Conservation (phyloP, 1,140 invertebrate species). For the Aleiodes sp. region DNA sequence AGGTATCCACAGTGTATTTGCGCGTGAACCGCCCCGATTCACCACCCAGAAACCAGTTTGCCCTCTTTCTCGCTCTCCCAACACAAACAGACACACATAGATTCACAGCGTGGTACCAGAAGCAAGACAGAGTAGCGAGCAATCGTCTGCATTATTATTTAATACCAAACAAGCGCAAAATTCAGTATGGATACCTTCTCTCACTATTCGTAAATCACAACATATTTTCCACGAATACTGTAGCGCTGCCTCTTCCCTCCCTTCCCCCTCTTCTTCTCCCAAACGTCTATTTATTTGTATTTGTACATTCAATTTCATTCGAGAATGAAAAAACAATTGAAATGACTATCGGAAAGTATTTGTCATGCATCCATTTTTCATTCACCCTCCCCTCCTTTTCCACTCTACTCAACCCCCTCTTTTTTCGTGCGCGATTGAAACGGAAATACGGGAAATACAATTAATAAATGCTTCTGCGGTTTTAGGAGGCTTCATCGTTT, state of each 20-base stretch:
- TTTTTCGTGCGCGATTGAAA: background rate
- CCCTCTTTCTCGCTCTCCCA: background rate
- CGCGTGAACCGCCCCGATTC: constrained; percentile 14
- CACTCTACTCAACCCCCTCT: background rate
- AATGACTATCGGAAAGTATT: no score
- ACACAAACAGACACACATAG: no score
- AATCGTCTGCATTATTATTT: constrained; percentile 34
- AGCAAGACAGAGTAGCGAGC: constrained; percentile 1
- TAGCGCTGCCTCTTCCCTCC: background rate
- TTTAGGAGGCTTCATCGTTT: constrained; percentile 6
- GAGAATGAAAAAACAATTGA: no score
- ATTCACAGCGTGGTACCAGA: background rate
- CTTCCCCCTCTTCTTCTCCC: no score
- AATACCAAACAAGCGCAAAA: constrained; percentile 12
- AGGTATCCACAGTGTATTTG: constrained; percentile 25
- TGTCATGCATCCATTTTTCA: no score
- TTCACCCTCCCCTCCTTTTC: background rate
- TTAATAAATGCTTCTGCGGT: constrained; percentile 23
- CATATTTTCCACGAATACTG: constrained; percentile 1
- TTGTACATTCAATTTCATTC: no score
- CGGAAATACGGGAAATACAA: background rate
- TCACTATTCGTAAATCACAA: constrained; percentile 19
- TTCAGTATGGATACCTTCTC: background rate
- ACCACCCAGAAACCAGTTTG: background rate
- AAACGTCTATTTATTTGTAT: no score